These are phyloP conservation scores for Papilio glaucus DNA, from an alignment of 1,140 invertebrate species.

Conservation along the genomic window DNA sequence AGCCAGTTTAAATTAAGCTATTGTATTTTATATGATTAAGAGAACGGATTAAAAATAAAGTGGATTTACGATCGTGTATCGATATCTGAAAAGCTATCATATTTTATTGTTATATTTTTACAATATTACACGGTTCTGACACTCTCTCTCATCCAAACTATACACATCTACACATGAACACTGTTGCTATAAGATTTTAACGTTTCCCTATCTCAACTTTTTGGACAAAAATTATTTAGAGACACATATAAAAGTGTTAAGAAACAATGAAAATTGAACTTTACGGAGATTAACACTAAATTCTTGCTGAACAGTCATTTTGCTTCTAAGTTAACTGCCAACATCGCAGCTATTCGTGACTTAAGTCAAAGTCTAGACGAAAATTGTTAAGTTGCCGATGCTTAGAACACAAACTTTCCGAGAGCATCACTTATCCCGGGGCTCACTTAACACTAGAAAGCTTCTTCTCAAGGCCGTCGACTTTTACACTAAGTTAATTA, in stretches of 20 bases:
- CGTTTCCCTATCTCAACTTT: no score
- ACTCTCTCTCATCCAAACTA: no score
- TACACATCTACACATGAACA: no score
- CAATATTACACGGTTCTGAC: no score
- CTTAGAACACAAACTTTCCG: conserved; percentile 12
- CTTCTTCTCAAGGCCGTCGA: conserved; percentile 1
- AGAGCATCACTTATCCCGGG: conserved; percentile 23
- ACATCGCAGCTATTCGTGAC: conserved; percentile 10
- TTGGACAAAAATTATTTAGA: no score
- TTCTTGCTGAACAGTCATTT: conserved; percentile 1
- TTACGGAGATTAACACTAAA: not conserved
- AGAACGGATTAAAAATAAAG: not conserved
- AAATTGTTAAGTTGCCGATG: conserved; percentile 27
- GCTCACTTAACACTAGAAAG: conserved; percentile 12
- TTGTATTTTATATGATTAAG: not conserved
- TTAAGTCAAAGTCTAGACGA: conserved; percentile 23
- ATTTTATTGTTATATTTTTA: no score
- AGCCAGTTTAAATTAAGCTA: conserved; percentile 6
- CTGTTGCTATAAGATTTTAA: no score
- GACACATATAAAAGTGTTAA: not conserved
- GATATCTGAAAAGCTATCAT: not conserved
- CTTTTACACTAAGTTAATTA: conserved; percentile 7
- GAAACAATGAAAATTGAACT: not conserved
- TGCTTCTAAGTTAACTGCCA: not conserved
- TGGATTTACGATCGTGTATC: not conserved